Evolutionary conservation across 2,113 vertebrate genomes (phyloP).

Genomic region (Cacatua alba): DNA sequence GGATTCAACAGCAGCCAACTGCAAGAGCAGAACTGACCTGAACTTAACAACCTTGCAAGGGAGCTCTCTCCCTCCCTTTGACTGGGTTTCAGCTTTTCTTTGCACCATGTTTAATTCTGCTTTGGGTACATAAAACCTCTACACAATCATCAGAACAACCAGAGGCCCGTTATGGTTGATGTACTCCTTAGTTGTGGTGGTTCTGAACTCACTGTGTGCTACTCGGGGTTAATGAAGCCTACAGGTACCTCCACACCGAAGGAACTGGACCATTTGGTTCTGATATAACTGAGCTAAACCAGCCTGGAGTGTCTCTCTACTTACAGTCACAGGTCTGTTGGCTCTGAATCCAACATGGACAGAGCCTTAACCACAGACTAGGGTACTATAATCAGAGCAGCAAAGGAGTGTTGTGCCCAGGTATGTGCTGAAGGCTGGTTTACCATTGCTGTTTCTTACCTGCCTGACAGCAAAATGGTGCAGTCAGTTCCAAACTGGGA

Average conservation of each 20-base stretch:
- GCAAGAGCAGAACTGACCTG: background rate
- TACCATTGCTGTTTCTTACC: background rate
- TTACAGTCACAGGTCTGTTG: background rate
- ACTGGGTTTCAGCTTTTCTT: background rate
- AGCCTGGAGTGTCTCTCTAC: background rate
- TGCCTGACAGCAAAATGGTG: background rate
- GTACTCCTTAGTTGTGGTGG: background rate
- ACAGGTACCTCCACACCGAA: background rate
- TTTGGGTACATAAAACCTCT: background rate
- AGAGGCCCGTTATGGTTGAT: background rate
- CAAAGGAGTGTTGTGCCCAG: background rate
- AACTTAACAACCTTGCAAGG: background rate
- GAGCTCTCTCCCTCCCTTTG: background rate
- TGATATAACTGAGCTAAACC: background rate
- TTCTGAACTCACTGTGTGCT: background rate
- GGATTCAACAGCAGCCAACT: background rate
- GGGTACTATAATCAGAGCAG: background rate
- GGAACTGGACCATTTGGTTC: background rate
- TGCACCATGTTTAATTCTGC: rapidly evolving
- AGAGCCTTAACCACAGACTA: background rate
- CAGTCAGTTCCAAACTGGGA: background rate
- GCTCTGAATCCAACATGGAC: background rate
- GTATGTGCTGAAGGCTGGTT: background rate
- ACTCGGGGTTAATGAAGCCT: background rate
- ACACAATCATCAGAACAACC: background rate